Evolutionary conservation across 1,140 invertebrate species (phyloP).

Genomic region (Oncopeltus fasciatus): DNA sequence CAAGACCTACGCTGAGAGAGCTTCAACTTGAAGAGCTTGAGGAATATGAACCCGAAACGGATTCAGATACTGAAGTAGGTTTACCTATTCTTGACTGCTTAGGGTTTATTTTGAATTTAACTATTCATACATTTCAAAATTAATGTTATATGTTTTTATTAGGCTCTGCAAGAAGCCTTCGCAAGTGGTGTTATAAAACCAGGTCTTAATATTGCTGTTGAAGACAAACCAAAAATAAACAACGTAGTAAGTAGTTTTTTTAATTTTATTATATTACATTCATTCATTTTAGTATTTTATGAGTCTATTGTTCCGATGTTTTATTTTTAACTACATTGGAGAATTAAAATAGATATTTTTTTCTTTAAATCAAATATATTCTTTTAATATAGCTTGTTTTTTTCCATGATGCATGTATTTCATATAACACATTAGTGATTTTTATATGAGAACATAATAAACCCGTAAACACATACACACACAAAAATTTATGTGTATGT

Average conservation of each 20-base stretch:
- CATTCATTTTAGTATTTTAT: too few relatives aligned
- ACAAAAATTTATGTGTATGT: too few relatives aligned
- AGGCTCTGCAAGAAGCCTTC: constrained; percentile 71
- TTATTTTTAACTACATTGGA: too few relatives aligned
- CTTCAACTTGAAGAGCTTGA: neutral
- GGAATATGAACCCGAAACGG: constrained; percentile 10
- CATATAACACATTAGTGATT: too few relatives aligned
- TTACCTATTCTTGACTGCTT: neutral
- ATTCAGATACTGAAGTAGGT: constrained; percentile 17
- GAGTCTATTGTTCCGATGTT: too few relatives aligned
- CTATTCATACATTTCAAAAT: neutral
- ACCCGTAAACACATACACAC: too few relatives aligned
- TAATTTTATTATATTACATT: too few relatives aligned
- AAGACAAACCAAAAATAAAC: constrained; percentile 44
- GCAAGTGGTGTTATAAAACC: constrained; percentile 64
- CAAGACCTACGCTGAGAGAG: neutral
- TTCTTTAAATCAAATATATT: too few relatives aligned
- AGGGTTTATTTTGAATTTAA: neutral
- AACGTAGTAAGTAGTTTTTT: constrained; percentile 40
- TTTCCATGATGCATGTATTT: too few relatives aligned
- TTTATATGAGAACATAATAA: too few relatives aligned
- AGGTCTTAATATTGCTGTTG: constrained; percentile 56
- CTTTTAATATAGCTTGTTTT: too few relatives aligned
- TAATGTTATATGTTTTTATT: constrained; percentile 12
- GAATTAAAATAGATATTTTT: too few relatives aligned